A percentile compares a stretch with the other conserved stretches of the same genome.
phyloP scores from a whole-genome alignment of 1,140 invertebrate genomes.

The Drosophila serrata region DNA sequence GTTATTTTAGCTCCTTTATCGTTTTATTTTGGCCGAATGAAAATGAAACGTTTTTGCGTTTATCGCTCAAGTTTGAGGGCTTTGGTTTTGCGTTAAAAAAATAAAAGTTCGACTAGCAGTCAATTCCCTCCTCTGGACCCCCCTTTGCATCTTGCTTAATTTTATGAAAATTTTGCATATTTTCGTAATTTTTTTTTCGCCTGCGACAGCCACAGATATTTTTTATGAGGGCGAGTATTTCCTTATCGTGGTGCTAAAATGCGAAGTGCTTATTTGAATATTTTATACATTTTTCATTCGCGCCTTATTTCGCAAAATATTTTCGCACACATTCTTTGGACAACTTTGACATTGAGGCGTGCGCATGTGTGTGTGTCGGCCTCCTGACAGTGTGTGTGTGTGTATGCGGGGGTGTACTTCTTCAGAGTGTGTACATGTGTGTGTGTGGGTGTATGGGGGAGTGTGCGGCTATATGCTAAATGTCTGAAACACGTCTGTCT shows the following conservation, averaged over 20 bases:
- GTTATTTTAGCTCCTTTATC: constrained; percentile 27
- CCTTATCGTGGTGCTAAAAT: constrained; percentile 57
- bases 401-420: constrained; percentile 25
- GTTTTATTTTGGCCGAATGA: constrained; percentile 46
- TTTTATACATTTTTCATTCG: constrained; percentile 84
- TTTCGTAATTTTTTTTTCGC: constrained; percentile 38
- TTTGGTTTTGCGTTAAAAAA: constrained; percentile 45
- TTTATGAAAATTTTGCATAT: constrained; percentile 62
- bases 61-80: constrained; percentile 64
- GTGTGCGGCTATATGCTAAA: constrained; percentile 62
- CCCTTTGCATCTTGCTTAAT: constrained; percentile 45
- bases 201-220: constrained; percentile 46
- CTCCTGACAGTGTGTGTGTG: neutral
- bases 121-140: constrained; percentile 1
- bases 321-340: constrained; percentile 74
- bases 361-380: constrained; percentile 29
- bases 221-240: constrained; percentile 42
- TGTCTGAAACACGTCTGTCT: constrained; percentile 70
- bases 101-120: constrained; percentile 26
- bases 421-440: constrained; percentile 12
- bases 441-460: constrained; percentile 11
- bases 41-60: constrained; percentile 54
- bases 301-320: constrained; percentile 80
- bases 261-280: constrained; percentile 80
- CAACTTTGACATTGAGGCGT: constrained; percentile 72